Conservation (phyloP, 2,888 invertebrate genomes). For the Alloplasta piceator region DNA sequence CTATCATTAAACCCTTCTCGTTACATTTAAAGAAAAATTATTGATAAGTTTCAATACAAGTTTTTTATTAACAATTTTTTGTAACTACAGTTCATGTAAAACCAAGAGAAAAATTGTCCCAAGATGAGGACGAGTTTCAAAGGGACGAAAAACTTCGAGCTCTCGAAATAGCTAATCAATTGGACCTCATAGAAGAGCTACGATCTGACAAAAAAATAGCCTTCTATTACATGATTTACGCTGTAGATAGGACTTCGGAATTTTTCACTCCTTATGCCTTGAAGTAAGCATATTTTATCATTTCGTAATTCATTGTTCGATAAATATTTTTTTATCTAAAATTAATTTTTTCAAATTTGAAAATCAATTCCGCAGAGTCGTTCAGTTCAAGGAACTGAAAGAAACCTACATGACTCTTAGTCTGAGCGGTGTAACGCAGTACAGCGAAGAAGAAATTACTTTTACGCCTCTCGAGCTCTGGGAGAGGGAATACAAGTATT, state of each 20-base stretch:
- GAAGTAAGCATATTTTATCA: slow-evolving; percentile 84
- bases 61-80: neutral
- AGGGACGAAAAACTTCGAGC: neutral
- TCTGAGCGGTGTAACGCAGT: slow-evolving; percentile 92
- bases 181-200: slow-evolving; percentile 84
- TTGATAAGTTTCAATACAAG: too few species aligned
- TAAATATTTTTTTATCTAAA: neutral
- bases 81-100: slow-evolving; percentile 47
- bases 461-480: slow-evolving; percentile 91
- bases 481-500: slow-evolving; percentile 93
- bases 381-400: slow-evolving; percentile 89
- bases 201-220: slow-evolving; percentile 85
- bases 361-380: slow-evolving; percentile 85
- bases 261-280: slow-evolving; percentile 91
- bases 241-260: slow-evolving; percentile 89
- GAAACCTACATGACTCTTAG: slow-evolving; percentile 92
- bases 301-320: neutral
- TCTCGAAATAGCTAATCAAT: slow-evolving; percentile 79
- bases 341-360: neutral
- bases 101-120: slow-evolving; percentile 37
- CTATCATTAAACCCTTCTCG: too few species aligned
- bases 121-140: neutral
- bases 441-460: slow-evolving; percentile 88
- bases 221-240: slow-evolving; percentile 91
- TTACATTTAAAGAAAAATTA: too few species aligned